Conservation (phyloP, 2,113 vertebrate species). For the Herpailurus yagouaroundi region DNA sequence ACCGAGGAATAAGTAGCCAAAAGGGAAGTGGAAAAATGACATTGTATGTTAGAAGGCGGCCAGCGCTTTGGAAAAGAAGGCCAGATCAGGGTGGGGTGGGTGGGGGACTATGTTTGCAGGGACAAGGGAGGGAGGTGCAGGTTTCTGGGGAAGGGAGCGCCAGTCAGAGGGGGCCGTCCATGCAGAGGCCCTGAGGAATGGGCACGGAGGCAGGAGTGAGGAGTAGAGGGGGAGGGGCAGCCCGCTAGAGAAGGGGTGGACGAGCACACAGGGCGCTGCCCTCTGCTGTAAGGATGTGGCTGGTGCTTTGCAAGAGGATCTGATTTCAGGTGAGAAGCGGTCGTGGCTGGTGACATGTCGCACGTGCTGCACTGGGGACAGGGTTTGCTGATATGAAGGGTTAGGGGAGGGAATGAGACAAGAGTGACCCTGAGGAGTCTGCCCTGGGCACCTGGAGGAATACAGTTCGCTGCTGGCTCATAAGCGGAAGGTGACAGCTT, state of each 20-base stretch:
- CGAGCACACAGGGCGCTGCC: too few relatives aligned
- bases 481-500: neutral
- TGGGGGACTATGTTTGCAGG: fast-evolving
- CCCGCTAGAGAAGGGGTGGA: neutral
- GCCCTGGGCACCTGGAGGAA: neutral
- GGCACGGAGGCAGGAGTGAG: neutral
- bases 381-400: too few relatives aligned
- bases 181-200: neutral
- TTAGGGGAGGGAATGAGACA: too few relatives aligned
- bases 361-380: too few relatives aligned
- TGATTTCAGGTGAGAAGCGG: too few relatives aligned
- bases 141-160: too few relatives aligned
- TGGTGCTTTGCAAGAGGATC: too few relatives aligned
- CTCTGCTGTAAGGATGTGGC: too few relatives aligned
- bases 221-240: neutral
- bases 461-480: neutral
- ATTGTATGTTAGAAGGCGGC: neutral
- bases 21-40: neutral
- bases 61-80: neutral
- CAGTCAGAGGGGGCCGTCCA: neutral
- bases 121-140: too few relatives aligned
- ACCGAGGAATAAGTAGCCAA: neutral
- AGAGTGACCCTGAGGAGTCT: too few relatives aligned
- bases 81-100: too few relatives aligned
- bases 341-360: too few relatives aligned